Percentiles rank a stretch among this genome's conserved stretches.
phyloP scores from a whole-genome alignment of 2,888 invertebrate species.

The Chirona hameri region DNA sequence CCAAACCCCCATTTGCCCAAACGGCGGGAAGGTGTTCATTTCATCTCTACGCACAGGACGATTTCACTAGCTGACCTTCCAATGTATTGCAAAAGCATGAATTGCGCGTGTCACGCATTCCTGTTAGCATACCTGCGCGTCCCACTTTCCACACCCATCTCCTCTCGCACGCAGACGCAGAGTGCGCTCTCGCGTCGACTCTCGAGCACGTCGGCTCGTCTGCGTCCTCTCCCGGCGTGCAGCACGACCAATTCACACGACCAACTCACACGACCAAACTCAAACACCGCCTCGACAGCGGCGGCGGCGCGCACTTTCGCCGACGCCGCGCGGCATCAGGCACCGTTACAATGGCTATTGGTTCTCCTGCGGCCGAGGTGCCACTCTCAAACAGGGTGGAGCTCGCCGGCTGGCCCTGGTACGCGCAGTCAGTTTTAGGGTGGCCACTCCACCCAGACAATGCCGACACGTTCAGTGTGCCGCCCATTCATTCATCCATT shows the following conservation, averaged over 20 bases:
- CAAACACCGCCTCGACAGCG: background rate
- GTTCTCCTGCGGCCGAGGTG: background rate
- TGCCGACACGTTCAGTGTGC: background rate
- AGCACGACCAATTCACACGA: too few relatives aligned
- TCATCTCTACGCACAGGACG: too few relatives aligned
- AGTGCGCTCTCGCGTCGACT: too few relatives aligned
- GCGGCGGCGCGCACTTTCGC: background rate
- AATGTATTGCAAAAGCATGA: too few relatives aligned
- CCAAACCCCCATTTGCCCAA: too few relatives aligned
- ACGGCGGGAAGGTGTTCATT: too few relatives aligned
- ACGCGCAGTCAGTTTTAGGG: constrained; percentile 2
- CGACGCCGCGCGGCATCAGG: background rate
- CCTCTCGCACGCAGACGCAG: too few relatives aligned
- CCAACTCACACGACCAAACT: too few relatives aligned
- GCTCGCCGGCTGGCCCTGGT: background rate
- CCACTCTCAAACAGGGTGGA: background rate
- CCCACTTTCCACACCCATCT: too few relatives aligned
- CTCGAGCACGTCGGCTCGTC: background rate
- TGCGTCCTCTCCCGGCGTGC: background rate
- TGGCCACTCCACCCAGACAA: constrained; percentile 4
- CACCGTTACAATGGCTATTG: background rate
- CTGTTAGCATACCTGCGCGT: too few relatives aligned
- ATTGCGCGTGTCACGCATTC: too few relatives aligned
- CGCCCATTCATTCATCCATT: background rate
- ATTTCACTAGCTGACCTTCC: too few relatives aligned